phyloP scores from a whole-genome alignment of 37 sponge, comb jelly and placozoan species.

The Chondrosia reniformis region DNA sequence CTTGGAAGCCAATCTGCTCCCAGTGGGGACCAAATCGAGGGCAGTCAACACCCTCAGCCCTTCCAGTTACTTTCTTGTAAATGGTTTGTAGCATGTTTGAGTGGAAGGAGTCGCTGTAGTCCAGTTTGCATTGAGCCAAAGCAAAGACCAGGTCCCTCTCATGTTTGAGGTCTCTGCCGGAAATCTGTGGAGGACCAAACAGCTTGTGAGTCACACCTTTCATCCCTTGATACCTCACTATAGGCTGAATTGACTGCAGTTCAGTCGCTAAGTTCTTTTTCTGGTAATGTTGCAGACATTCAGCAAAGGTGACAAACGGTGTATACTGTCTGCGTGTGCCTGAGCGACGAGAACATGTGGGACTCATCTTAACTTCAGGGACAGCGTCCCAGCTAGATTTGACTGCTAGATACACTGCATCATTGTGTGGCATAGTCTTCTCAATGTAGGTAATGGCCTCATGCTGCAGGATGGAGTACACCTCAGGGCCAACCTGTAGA shows the following conservation, averaged over 20 bases:
- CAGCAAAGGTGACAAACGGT: constrained; percentile 41
- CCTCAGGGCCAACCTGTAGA: neutral
- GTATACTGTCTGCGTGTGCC: neutral
- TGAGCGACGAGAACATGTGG: neutral
- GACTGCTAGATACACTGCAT: neutral
- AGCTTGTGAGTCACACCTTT: constrained; percentile 10
- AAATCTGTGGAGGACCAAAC: constrained; percentile 41
- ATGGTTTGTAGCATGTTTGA: constrained; percentile 37
- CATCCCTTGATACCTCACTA: constrained; percentile 1
- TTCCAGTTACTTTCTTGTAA: constrained; percentile 7
- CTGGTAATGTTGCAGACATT: constrained; percentile 57
- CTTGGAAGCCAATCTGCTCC: constrained; percentile 86
- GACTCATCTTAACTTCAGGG: neutral
- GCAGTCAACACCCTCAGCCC: constrained; percentile 12
- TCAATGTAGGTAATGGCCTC: neutral
- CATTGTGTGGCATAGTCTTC: neutral
- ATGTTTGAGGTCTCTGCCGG: constrained; percentile 27
- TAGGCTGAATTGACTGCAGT: constrained; percentile 25
- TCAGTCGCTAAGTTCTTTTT: constrained; percentile 34
- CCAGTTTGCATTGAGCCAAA: constrained; percentile 48
- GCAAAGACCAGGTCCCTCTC: constrained; percentile 71
- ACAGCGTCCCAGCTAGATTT: constrained; percentile 9
- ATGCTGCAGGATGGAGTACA: neutral
- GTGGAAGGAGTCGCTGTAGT: constrained; percentile 62
- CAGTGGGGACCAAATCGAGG: constrained; percentile 81